Evolutionary conservation across 2,113 vertebrate genomes (phyloP).

Genomic region (Plectropomus leopardus): DNA sequence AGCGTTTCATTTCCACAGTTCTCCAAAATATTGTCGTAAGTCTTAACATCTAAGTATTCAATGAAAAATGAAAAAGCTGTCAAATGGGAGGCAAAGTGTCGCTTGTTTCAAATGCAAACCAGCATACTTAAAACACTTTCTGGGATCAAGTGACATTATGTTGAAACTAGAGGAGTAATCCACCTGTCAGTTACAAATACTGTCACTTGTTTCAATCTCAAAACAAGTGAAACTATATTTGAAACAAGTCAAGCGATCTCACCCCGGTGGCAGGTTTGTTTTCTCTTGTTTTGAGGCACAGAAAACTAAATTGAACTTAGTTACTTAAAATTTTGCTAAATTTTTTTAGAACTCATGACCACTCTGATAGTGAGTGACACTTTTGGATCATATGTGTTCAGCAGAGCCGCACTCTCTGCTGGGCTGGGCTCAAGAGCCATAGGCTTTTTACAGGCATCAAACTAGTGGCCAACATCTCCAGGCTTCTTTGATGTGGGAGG

Average conservation of each 20-base stretch:
- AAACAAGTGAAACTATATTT: conserved; percentile 66
- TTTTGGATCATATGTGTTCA: conserved; percentile 50
- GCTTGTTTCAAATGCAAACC: conserved; percentile 79
- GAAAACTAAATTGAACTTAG: conserved; percentile 48
- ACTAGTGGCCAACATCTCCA: conserved; percentile 75
- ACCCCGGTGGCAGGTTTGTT: conserved; percentile 57
- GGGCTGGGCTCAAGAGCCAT: conserved; percentile 47
- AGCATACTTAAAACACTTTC: conserved; percentile 72
- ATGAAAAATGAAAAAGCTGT: conserved; percentile 52
- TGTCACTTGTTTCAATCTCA: conserved; percentile 67
- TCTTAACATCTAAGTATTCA: conserved; percentile 50
- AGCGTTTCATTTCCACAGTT: conserved; percentile 41
- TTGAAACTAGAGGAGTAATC: conserved; percentile 61
- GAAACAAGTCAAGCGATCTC: conserved; percentile 77
- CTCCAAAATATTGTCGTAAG: conserved; percentile 40
- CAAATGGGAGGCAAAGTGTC: conserved; percentile 68
- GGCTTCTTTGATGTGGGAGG: conserved; percentile 81
- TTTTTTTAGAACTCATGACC: conserved; percentile 15
- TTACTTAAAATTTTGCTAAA: conserved; percentile 25
- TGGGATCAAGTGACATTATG: conserved; percentile 67
- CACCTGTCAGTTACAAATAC: conserved; percentile 67
- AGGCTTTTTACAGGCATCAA: conserved; percentile 66
- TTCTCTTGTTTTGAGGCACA: conserved; percentile 45
- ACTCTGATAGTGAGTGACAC: conserved; percentile 38
- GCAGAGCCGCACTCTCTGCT: conserved; percentile 38